Conservation (phyloP, 1,140 invertebrate genomes). For the Euura lappo region DNA sequence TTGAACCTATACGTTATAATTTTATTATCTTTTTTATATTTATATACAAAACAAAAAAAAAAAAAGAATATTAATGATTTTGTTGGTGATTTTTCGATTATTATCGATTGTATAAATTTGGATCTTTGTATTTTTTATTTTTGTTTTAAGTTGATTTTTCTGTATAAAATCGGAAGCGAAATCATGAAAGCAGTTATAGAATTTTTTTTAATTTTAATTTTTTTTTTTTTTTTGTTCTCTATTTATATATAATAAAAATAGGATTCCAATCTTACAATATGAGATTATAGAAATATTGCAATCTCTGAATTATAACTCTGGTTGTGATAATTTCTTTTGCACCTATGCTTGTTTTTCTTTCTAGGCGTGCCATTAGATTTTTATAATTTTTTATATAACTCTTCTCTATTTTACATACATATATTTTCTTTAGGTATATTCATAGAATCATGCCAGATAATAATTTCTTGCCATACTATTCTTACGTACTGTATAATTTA, state of each 20-base stretch:
- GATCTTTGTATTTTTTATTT: neutral
- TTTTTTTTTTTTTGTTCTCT: neutral
- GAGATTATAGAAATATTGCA: constrained; percentile 4
- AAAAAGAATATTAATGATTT: too few species aligned
- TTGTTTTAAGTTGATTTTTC: neutral
- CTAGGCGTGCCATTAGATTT: constrained; percentile 4
- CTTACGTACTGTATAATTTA: neutral
- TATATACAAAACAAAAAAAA: too few species aligned
- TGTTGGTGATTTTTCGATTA: too few species aligned
- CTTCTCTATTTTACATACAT: neutral
- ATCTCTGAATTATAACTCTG: neutral
- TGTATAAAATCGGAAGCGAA: neutral
- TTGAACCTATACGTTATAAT: too few species aligned
- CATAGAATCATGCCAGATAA: neutral
- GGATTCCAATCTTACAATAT: neutral
- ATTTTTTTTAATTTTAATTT: neutral
- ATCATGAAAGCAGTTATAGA: neutral
- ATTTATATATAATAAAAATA: neutral
- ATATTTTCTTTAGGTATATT: too few species aligned
- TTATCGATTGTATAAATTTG: neutral
- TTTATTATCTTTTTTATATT: too few species aligned
- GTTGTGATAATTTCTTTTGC: neutral
- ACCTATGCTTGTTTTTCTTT: neutral
- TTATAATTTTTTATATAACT: neutral
- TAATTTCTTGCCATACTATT: neutral